phyloP scores from a whole-genome alignment of 23 tunicate genomes.

The Pegea sp. region DNA sequence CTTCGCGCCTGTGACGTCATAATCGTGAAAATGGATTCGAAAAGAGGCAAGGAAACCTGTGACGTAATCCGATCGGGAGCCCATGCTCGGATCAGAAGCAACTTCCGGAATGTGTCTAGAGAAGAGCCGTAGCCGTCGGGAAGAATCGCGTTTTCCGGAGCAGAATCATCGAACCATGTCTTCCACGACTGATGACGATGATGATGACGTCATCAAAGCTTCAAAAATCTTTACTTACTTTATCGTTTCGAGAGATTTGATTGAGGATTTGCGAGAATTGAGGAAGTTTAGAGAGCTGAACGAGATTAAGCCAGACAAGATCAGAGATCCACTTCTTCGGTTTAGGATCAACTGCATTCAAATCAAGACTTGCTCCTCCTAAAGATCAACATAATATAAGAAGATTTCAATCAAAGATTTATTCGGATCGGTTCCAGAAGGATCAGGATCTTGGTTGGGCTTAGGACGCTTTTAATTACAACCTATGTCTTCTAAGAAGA shows the following conservation, averaged over 20 bases:
- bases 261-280: conserved; percentile 84
- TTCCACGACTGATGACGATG: conserved; percentile 99
- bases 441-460: too few relatives aligned
- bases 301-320: conserved; percentile 94
- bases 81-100: conserved; percentile 90
- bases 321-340: conserved; percentile 99
- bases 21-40: neutral
- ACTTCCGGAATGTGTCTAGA: conserved; percentile 82
- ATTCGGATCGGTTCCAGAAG: too few relatives aligned
- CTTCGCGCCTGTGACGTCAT: conserved; percentile 34
- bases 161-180: conserved; percentile 91
- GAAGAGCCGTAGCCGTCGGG: conserved; percentile 97
- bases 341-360: conserved; percentile 92
- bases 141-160: conserved; percentile 83
- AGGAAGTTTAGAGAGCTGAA: conserved; percentile 85
- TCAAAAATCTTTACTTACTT: conserved; percentile 22
- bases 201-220: too few relatives aligned
- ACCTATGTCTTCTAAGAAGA: too few relatives aligned
- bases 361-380: conserved; percentile 97
- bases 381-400: too few relatives aligned
- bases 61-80: conserved; percentile 94
- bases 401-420: too few relatives aligned
- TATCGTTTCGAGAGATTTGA: conserved; percentile 90
- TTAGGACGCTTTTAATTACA: too few relatives aligned
- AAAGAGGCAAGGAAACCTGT: conserved; percentile 26